Base-by-base conservation (phyloP, 2,888 invertebrate species). In the Phengaris alcon region DNA sequence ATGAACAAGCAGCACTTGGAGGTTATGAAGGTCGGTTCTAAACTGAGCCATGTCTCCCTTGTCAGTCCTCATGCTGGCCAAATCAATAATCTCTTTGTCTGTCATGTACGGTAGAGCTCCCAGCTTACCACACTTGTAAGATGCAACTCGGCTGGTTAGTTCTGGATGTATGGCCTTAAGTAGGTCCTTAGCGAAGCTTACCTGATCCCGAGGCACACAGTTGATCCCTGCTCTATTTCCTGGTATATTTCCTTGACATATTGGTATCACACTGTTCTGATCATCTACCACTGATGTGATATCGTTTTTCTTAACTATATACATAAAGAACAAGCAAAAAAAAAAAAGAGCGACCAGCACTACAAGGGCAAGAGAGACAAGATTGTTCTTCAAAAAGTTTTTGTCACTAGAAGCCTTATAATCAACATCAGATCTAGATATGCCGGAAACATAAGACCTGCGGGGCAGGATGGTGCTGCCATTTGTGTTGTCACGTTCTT, bases 121-220 rank as follows among this genome's bases (percentile, higher is more conserved):
- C 0, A 90, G 84, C 81, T 93, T 91, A 8, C 94, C 93, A 85
- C 96, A 96, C 78, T 93, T 93, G 77, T 91, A 93, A 0, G 90
- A 87, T 6, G 96, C 91, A 7, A 95, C 94, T 76, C 95, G 90
- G 78, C 90, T 87, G 68, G 94, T 94, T 77, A 97, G 86, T 82
- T 96, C 95, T 1, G 95, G 95, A 82, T 95, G 95, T 74, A 97
- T 91, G 8, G 94, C 88, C 86, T 95, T 95, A 74, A 96, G 86
- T 69, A 97, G 86, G 81, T 95, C 90, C 81, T 96, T 93, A 13
- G 96, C 96, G 74, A 94, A 94, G 75, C 93, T 92, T 8, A 96
- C 91, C 79, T 95, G 94, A 76, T 94, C 94, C 82, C 94, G 93
- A 74, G 94, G 91, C 73, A 97, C 94, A 85, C 97, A 97, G 84